These are phyloP conservation scores for Syngnathoides biaculeatus DNA, from an alignment of 2,113 vertebrate genomes.

Conservation along the genomic window DNA sequence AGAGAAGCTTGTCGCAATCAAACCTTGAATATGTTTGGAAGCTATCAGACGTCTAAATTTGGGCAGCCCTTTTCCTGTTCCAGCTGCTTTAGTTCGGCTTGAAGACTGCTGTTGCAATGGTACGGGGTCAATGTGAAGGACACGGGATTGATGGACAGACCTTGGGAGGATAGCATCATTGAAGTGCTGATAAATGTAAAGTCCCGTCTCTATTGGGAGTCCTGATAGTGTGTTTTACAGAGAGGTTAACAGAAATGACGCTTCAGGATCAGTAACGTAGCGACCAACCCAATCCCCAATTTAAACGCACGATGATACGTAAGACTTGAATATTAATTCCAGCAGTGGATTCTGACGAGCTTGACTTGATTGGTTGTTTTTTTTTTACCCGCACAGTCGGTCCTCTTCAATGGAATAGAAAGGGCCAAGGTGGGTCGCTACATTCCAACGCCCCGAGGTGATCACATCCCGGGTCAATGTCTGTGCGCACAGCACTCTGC, in stretches of 20 bases:
- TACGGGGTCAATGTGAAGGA: conserved; percentile 38
- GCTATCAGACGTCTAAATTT: conserved; percentile 1
- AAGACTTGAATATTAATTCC: too few species aligned
- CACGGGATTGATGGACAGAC: conserved; percentile 58
- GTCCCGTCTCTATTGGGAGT: conserved; percentile 30
- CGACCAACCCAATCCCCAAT: background rate
- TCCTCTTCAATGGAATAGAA: too few species aligned
- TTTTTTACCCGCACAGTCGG: too few species aligned
- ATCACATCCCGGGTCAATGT: too few species aligned
- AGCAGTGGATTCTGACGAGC: too few species aligned
- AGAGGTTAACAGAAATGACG: background rate
- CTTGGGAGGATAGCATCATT: conserved; percentile 55
- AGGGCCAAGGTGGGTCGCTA: too few species aligned
- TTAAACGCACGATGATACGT: too few species aligned
- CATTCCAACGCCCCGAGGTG: too few species aligned
- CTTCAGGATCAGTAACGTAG: background rate
- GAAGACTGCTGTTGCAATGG: conserved; percentile 28
- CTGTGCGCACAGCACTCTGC: too few species aligned
- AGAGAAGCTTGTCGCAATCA: background rate
- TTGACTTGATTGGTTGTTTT: too few species aligned
- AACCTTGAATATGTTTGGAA: background rate
- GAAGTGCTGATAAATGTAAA: conserved; percentile 59
- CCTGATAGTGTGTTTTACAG: background rate
- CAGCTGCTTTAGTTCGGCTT: conserved; percentile 16
- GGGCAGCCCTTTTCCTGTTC: background rate